phyloP scores from a whole-genome alignment of 2,113 vertebrate species.

The Petrocephalus microphthalmus region DNA sequence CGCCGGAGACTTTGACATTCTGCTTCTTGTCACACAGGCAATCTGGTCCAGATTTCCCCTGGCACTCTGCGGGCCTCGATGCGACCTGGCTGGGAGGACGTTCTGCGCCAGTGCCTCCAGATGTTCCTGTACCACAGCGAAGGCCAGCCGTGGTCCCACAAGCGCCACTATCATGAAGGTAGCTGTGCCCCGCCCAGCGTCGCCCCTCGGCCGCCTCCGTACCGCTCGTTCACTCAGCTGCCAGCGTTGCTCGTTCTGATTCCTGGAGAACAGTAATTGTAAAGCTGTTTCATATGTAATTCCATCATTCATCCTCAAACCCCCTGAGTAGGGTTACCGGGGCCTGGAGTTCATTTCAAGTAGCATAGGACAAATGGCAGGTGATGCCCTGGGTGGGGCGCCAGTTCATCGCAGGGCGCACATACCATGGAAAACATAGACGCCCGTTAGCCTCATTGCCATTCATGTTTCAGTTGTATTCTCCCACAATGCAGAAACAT shows the following conservation, averaged over 20 bases:
- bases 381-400: no score
- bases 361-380: neutral
- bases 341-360: neutral
- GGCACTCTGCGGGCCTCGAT: constrained; percentile 1
- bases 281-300: neutral
- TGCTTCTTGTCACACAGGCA: constrained; percentile 62
- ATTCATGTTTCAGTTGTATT: neutral
- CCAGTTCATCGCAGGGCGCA: neutral
- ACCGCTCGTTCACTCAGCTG: neutral
- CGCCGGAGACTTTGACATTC: neutral
- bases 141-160: constrained; percentile 88
- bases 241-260: neutral
- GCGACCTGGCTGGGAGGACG: constrained; percentile 87
- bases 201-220: neutral
- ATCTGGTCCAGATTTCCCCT: constrained; percentile 87
- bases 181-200: neutral
- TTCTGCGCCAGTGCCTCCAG: constrained; percentile 86
- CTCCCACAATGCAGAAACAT: neutral
- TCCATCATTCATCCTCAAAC: neutral
- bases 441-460: neutral
- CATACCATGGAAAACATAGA: neutral
- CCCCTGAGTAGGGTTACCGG: neutral
- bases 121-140: constrained; percentile 87
- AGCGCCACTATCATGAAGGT: constrained; percentile 94
- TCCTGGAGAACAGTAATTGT: neutral